Evolutionary conservation across 64 coral and sea anemone species (phyloP), one percentile per base, ranked within the genome.

Genomic region (Porites lutea): DNA sequence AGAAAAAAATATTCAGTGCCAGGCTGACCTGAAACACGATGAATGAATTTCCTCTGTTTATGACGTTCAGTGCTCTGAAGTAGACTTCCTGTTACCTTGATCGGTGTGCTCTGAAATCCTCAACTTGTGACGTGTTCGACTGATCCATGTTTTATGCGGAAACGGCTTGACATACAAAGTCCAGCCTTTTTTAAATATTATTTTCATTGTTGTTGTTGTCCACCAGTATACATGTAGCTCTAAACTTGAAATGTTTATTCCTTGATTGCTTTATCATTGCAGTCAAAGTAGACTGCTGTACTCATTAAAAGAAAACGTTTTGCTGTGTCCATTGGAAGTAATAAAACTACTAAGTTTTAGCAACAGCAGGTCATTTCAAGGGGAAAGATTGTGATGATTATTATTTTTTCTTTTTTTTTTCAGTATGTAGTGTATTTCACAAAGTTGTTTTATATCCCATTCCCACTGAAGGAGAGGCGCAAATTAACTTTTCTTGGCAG

Each of bases 1-100:
- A 81, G 63, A 84, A 63, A 84, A 20, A 84, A 63, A 82, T 67
- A 69, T 68, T 84, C 81, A 84, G 46, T 84, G 44, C 23, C 27
- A 37, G 21, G 81, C 81, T 48, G 81, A 22, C 81, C 81, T 84
- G 81, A 84, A 68, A 84, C 47, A 16, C 15, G 37, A 63, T 82
- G 79, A 82, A 48, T n/a, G 79, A 82, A 19, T 65, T 65, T 8
- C 79, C 79, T 82, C 79, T 65, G 79, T 63, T 84, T 52, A 84
- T 84, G 81, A 84, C 48, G 81, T 84, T 84, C 62, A 37, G 79
- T 82, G 79, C 59, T 65, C 75, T 78, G 75, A 78, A 21, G 73
- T 75, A 57, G 12, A 57, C 54, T 75, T 75, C 73, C 73, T 75
- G 75, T 78, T 52, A 54, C 18, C 9, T 78, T 78, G 75, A 22